Evolutionary conservation across 2,888 invertebrate genomes (phyloP).

Genomic region (Labia minor): DNA sequence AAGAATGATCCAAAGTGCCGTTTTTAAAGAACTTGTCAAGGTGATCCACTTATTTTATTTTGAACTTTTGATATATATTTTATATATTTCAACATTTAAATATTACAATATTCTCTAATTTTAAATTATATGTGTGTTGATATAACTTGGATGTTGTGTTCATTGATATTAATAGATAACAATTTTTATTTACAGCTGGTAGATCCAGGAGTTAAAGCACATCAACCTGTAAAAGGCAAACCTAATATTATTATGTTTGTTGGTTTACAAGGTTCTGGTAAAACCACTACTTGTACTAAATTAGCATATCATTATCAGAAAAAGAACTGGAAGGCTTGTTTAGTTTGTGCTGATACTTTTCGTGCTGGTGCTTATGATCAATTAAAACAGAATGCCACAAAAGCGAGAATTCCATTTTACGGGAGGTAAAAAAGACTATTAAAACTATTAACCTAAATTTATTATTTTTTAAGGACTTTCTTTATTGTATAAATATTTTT

Average conservation of each 20-base stretch:
- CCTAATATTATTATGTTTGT: slow-evolving; percentile 99
- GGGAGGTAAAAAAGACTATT: too few species aligned
- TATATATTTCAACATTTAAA: slow-evolving; percentile 13
- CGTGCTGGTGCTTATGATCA: slow-evolving; percentile 99
- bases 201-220: slow-evolving; percentile 95
- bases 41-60: slow-evolving; percentile 44
- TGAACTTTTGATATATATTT: neutral
- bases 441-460: slow-evolving; percentile 19
- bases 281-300: slow-evolving; percentile 99
- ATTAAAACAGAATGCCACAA: slow-evolving; percentile 97
- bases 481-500: too few species aligned
- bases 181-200: slow-evolving; percentile 65
- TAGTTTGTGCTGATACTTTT: slow-evolving; percentile 99
- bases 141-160: neutral
- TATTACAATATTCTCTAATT: slow-evolving; percentile 20
- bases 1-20: slow-evolving; percentile 97
- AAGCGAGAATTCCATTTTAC: slow-evolving; percentile 97
- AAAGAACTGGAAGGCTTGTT: slow-evolving; percentile 97
- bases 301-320: slow-evolving; percentile 96
- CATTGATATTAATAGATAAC: slow-evolving; percentile 8
- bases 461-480: slow-evolving; percentile 20
- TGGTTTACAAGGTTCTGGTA: slow-evolving; percentile 97
- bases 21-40: slow-evolving; percentile 96
- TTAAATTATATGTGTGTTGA: too few species aligned
- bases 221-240: slow-evolving; percentile 88